These are phyloP conservation scores for Gavia stellata DNA, from an alignment of 2,113 vertebrate species.

Conservation along the genomic window DNA sequence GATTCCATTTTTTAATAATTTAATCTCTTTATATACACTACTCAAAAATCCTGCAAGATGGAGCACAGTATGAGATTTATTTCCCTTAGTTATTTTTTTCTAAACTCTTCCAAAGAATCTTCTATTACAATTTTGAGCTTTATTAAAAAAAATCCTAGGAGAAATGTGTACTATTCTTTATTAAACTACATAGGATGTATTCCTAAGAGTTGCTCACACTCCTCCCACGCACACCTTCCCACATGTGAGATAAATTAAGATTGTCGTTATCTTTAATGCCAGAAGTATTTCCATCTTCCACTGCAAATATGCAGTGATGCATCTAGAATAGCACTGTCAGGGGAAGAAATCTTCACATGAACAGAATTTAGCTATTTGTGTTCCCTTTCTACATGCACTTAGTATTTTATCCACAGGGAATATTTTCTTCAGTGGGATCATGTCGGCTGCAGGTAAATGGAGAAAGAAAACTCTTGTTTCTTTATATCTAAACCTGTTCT, in stretches of 20 bases:
- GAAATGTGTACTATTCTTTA: constrained; percentile 23
- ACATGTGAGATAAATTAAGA: constrained; percentile 56
- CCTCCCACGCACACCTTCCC: constrained; percentile 18
- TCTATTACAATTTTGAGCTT: constrained; percentile 1
- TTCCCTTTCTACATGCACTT: neutral
- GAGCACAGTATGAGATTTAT: neutral
- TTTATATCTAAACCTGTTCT: neutral
- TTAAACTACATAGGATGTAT: constrained; percentile 8
- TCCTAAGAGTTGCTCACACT: constrained; percentile 17
- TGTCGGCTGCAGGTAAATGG: neutral
- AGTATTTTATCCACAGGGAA: neutral
- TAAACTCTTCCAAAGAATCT: neutral
- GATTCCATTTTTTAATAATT: neutral
- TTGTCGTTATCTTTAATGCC: constrained; percentile 51
- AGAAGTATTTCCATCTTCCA: constrained; percentile 44
- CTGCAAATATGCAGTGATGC: constrained; percentile 43
- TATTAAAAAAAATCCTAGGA: constrained; percentile 22
- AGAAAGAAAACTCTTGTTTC: neutral
- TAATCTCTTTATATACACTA: neutral
- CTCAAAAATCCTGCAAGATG: neutral
- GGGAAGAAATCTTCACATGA: constrained; percentile 16
- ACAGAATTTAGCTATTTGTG: constrained; percentile 25
- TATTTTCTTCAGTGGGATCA: neutral
- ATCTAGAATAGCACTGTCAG: constrained; percentile 34
- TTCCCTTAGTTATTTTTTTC: neutral